A percentile compares a stretch with the other conserved stretches of the same genome.
Evolutionary conservation across 2,888 invertebrate genomes (phyloP).

Genomic region (Pristionchus maxplancki): DNA sequence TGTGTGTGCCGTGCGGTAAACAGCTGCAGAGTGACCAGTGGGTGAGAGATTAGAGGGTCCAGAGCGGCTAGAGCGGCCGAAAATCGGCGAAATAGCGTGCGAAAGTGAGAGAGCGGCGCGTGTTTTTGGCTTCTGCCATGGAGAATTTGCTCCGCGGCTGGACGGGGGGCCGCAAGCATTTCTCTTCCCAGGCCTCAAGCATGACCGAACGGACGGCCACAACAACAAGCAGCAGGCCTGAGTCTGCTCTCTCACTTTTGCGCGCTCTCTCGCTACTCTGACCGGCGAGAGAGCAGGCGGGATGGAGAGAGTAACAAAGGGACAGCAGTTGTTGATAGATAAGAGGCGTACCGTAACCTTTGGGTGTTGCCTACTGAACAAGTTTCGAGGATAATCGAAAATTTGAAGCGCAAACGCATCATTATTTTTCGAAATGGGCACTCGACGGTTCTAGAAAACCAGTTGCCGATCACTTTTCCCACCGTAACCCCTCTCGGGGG

Average conservation of each 20-base stretch:
- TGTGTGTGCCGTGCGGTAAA: background rate
- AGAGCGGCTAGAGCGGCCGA: background rate
- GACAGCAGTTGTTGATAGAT: background rate
- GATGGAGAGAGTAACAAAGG: background rate
- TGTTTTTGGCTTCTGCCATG: background rate
- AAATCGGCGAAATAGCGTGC: background rate
- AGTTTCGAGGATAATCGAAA: background rate
- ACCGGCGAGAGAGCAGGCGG: background rate
- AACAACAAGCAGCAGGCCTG: slow-evolving; percentile 13
- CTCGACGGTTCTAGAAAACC: too few species aligned
- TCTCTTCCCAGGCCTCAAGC: slow-evolving; percentile 1
- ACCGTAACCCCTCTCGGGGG: background rate
- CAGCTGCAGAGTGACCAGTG: slow-evolving; percentile 22
- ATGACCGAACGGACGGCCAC: background rate
- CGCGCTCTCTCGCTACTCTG: too few species aligned
- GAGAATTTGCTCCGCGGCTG: background rate
- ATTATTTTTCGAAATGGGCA: too few species aligned
- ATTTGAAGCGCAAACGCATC: too few species aligned
- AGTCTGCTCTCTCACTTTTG: too few species aligned
- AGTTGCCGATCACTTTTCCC: background rate
- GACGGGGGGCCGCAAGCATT: background rate
- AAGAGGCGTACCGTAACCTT: background rate
- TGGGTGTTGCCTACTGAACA: too few species aligned
- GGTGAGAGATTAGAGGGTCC: background rate
- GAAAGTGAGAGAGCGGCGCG: slow-evolving; percentile 33